A percentile compares a stretch with the other conserved stretches of the same genome.
phyloP scores from a whole-genome alignment of 92 coral and sea anemone species.

The Desmophyllum pertusum region DNA sequence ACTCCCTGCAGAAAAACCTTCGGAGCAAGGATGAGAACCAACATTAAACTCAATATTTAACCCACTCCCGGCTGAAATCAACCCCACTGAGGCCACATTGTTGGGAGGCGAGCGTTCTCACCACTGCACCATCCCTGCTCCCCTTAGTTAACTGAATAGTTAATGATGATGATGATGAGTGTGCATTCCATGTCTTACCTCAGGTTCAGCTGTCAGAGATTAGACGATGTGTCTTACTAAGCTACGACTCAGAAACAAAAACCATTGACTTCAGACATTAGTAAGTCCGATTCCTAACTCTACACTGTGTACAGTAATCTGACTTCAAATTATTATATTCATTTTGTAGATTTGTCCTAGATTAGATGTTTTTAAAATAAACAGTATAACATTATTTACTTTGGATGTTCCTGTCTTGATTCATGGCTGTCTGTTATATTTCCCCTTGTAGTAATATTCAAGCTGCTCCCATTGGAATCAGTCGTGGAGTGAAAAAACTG shows the following conservation, averaged over 20 bases:
- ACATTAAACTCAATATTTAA: too few relatives aligned
- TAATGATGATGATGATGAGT: background rate
- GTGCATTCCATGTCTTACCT: background rate
- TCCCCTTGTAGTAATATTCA: conserved; percentile 75
- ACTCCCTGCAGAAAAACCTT: too few relatives aligned
- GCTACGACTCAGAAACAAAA: conserved; percentile 76
- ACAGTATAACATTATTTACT: too few relatives aligned
- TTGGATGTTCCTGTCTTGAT: too few relatives aligned
- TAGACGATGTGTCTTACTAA: conserved; percentile 87
- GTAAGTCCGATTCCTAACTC: conserved; percentile 50
- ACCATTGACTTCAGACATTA: conserved; percentile 88
- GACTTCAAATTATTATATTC: background rate
- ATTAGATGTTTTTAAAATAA: too few relatives aligned
- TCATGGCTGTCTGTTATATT: background rate
- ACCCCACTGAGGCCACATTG: too few relatives aligned
- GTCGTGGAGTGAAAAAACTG: conserved; percentile 93
- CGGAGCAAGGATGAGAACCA: too few relatives aligned
- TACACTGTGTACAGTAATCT: background rate
- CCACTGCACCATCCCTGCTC: background rate
- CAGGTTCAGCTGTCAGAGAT: conserved; percentile 90
- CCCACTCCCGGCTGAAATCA: too few relatives aligned
- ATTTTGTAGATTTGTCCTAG: too few relatives aligned
- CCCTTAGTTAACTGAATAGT: too few relatives aligned
- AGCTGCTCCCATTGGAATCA: conserved; percentile 95
- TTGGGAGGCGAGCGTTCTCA: too few relatives aligned